Percentiles rank a stretch among this genome's conserved stretches.
Conservation (phyloP, 2,113 vertebrate species). For the Thalassarche chlororhynchos region DNA sequence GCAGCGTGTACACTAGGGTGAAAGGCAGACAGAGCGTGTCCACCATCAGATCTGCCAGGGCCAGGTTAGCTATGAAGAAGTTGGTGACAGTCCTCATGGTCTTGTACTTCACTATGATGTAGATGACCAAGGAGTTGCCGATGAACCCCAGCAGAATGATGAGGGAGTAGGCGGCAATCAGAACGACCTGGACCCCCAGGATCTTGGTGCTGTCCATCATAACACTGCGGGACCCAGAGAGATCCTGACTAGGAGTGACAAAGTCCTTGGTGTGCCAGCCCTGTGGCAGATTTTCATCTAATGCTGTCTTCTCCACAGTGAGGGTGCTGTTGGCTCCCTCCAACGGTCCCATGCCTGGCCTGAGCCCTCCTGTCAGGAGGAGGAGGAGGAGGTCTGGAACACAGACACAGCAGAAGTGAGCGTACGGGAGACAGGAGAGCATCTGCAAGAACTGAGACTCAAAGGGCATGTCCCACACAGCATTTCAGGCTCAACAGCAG, state of each 20-base stretch:
- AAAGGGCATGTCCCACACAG: not conserved
- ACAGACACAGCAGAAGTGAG: not conserved
- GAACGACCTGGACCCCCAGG: conserved; percentile 82
- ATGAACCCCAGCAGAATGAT: conserved; percentile 89
- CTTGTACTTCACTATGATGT: conserved; percentile 88
- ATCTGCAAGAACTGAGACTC: not conserved
- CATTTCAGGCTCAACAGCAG: not conserved
- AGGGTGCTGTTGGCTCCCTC: conserved; percentile 80
- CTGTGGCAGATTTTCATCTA: conserved; percentile 25
- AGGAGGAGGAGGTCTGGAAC: conserved; percentile 9
- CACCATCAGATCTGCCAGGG: conserved; percentile 90
- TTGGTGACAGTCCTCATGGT: conserved; percentile 94
- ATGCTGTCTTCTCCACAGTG: conserved; percentile 52
- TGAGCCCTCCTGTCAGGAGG: not conserved
- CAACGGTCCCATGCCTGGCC: conserved; percentile 76
- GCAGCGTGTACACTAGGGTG: conserved; percentile 87
- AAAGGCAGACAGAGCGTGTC: conserved; percentile 90
- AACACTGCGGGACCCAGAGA: conserved; percentile 73
- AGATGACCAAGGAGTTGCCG: conserved; percentile 88
- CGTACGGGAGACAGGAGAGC: not conserved
- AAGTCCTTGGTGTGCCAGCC: conserved; percentile 54
- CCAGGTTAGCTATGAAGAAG: conserved; percentile 93
- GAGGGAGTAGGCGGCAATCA: conserved; percentile 87
- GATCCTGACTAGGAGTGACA: conserved; percentile 65
- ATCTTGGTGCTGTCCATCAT: conserved; percentile 89